Conservation (phyloP, 2,113 vertebrate genomes). For the Nanger granti region DNA sequence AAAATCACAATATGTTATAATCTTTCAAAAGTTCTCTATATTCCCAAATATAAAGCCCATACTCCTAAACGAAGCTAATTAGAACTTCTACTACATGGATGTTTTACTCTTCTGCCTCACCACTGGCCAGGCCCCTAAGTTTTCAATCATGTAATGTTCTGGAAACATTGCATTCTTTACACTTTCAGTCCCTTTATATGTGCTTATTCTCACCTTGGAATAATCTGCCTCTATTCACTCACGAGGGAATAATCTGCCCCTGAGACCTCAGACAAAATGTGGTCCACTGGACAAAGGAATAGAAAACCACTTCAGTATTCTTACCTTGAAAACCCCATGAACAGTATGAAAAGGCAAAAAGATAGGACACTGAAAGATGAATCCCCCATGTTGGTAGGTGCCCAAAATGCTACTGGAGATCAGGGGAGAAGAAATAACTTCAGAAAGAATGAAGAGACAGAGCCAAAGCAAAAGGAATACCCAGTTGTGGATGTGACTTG, state of each 20-base stretch:
- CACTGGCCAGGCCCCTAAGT: not conserved
- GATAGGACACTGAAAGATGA: not conserved
- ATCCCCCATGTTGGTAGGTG: not conserved
- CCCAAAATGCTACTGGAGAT: not conserved
- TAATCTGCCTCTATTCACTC: not conserved
- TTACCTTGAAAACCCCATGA: not conserved
- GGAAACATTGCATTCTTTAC: not conserved
- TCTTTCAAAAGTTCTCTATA: not conserved
- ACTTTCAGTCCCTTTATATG: not conserved
- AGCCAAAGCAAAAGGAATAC: not conserved
- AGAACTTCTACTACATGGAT: not conserved
- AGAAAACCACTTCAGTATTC: not conserved
- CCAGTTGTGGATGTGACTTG: not conserved
- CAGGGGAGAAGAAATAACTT: not conserved
- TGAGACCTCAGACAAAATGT: not conserved
- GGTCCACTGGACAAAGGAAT: not conserved
- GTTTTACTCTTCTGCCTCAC: not conserved
- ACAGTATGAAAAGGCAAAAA: not conserved
- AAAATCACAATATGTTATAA: not conserved
- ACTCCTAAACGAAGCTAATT: not conserved
- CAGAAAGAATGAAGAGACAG: not conserved
- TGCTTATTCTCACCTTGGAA: not conserved
- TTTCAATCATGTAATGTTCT: not conserved
- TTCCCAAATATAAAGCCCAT: not conserved
- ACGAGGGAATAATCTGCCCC: not conserved